Evolutionary conservation across 2,797 vertebrate species (phyloP), one percentile per base, ranked within the genome.

Genomic region (Falco naumanni): DNA sequence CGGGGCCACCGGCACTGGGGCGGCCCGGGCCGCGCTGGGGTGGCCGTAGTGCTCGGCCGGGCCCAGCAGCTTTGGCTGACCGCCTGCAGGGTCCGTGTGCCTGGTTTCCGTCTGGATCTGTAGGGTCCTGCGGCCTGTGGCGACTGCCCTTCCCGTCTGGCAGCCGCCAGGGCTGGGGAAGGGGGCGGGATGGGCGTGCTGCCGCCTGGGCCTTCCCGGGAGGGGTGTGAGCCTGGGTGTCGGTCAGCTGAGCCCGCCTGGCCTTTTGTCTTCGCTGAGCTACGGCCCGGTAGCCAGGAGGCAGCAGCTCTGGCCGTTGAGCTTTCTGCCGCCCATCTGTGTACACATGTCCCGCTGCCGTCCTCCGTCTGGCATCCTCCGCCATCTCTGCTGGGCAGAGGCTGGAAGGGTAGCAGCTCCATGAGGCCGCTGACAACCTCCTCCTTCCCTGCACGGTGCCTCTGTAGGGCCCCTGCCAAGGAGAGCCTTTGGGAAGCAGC

Each of bases 91-190:
- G 3, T 4, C 7, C 2, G 1, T 2, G 24, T 3, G 25, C 14
- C 4, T 3, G 9, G 2, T 3, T 3, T 3, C 4, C 5, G 0
- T 2, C 12, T 6, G 51, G 11, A 1, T 8, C 0, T 0, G 24
- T 4, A 5, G 4, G 20, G 10, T 17, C 5, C 25, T 8, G 45
- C n/a, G 1, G 51, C 13, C 41, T 9, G 5, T 1, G 65, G 18
- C 28, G 28, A 2, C 34, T 16, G 31, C 24, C 3, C 18, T 4
- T 33, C 6, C 12, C 12, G 16, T 28, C 34, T 8, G 12, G 18
- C 22, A 22, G 24, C 11, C 25, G 1, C 29, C 3, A 10, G 3
- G 34, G 51, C 29, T 8, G 39, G 11, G 45, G 31, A 18, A 1
- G 13, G 33, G 15, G 3, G 4, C 4, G 41, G 33, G 21, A 22